Evolutionary conservation across 2,113 vertebrate species (phyloP), one percentile per base, ranked within the genome.

Genomic region (Eptatretus burgeri): DNA sequence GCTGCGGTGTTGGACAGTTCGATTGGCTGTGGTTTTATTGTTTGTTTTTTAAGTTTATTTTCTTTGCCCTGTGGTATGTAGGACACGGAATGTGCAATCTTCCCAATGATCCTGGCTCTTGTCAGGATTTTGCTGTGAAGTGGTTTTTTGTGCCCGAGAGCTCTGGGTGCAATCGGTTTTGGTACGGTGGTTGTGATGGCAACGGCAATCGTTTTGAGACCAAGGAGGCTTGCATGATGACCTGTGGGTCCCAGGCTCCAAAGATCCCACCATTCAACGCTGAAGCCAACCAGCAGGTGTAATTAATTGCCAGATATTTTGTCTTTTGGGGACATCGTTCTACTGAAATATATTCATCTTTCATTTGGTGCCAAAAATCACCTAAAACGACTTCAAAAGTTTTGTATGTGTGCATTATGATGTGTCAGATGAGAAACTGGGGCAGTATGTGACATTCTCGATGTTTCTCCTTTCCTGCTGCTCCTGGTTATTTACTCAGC

Each of bases 151-250:
- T 94, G 14, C 14, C 77, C n/a, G 68, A 78, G 0, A 74, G 80
- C 63, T 77, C 77, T 53, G 76, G 67, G 66, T 98, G 91, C 64
- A 75, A 75, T 65, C 79, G 85, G n/a, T 98, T 98, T 73, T 98
- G 91, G 91, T 93, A 80, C 0, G 87, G 91, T 0, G 75, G 83
- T 53, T 98, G 91, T 72, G 77, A 87, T 0, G 89, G 91, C 67
- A 98, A 95, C 50, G 75, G 67, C 69, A 98, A 98, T 72, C 93
- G 80, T 75, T 98, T 94, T 64, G 62, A 70, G 62, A 78, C 78
- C 0, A 76, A 78, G 67, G 78, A 77, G 9, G 83, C 83, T 63
- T 98, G 91, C 69, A 73, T 81, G 75, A 70, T 63, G 66, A 67
- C 14, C 0, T 98, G 91, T 71, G 71, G 13, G 13, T 2, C 18